phyloP scores from a whole-genome alignment of 2,797 vertebrate species.

The Sebastes minor region DNA sequence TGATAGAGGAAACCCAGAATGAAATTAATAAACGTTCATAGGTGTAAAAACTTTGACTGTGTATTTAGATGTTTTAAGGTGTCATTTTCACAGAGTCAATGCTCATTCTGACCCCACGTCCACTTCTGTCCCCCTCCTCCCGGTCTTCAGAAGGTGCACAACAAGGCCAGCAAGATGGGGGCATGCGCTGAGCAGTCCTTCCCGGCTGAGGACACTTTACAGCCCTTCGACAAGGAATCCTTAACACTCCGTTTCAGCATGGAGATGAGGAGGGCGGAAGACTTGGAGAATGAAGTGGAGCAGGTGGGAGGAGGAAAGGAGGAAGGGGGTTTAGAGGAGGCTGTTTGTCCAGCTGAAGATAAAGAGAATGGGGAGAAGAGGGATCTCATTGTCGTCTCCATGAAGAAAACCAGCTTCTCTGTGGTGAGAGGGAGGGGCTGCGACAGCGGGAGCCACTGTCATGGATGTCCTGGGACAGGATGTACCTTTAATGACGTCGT shows the following conservation, averaged over 20 bases:
- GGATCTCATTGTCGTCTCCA: constrained; percentile 71
- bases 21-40: too few species aligned
- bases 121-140: neutral
- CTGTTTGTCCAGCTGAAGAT: neutral
- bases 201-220: constrained; percentile 37
- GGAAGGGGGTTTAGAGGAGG: neutral
- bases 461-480: constrained; percentile 23
- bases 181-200: neutral
- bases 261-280: constrained; percentile 68
- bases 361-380: neutral
- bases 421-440: constrained; percentile 74
- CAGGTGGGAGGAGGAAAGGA: neutral
- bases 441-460: constrained; percentile 1
- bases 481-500: constrained; percentile 71
- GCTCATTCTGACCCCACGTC: neutral
- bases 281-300: neutral
- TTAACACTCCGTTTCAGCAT: constrained; percentile 60
- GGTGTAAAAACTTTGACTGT: neutral
- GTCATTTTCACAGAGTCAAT: neutral
- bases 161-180: constrained; percentile 30
- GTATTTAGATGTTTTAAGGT: neutral
- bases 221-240: constrained; percentile 61
- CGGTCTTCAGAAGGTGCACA: constrained; percentile 72
- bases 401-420: constrained; percentile 74
- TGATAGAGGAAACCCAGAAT: too few species aligned